Conservation (phyloP, 2,888 invertebrate species). For the Noctua janthina region DNA sequence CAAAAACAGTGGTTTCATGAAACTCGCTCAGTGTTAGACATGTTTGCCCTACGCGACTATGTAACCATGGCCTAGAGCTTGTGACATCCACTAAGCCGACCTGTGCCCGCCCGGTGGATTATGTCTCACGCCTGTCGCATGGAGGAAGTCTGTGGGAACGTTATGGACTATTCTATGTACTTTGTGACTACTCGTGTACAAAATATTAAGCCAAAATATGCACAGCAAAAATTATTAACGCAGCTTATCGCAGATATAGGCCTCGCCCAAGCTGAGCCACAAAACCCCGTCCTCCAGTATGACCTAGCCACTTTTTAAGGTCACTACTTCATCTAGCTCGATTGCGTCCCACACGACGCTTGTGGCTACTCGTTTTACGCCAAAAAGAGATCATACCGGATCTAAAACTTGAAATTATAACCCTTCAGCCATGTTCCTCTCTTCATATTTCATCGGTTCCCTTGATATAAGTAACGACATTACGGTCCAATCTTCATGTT, state of each 20-base stretch:
- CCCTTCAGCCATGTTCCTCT: slow-evolving; percentile 13
- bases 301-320: background rate
- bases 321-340: background rate
- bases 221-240: no score
- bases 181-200: no score
- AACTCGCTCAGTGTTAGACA: no score
- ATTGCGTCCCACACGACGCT: background rate
- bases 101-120: no score
- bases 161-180: no score
- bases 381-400: background rate
- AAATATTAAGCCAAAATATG: no score
- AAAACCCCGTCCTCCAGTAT: background rate
- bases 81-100: no score
- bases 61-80: no score
- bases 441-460: slow-evolving; percentile 76
- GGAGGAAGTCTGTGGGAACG: no score
- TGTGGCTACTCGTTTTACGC: background rate
- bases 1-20: no score
- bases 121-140: no score
- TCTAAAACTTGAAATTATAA: slow-evolving; percentile 6
- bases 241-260: background rate
- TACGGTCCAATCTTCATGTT: slow-evolving; percentile 79
- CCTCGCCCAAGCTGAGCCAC: background rate
- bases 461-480: slow-evolving; percentile 67
- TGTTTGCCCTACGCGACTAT: no score